These are phyloP conservation scores for Schizotus pectinicornis DNA, from an alignment of 2,888 invertebrate genomes.

Conservation along the genomic window DNA sequence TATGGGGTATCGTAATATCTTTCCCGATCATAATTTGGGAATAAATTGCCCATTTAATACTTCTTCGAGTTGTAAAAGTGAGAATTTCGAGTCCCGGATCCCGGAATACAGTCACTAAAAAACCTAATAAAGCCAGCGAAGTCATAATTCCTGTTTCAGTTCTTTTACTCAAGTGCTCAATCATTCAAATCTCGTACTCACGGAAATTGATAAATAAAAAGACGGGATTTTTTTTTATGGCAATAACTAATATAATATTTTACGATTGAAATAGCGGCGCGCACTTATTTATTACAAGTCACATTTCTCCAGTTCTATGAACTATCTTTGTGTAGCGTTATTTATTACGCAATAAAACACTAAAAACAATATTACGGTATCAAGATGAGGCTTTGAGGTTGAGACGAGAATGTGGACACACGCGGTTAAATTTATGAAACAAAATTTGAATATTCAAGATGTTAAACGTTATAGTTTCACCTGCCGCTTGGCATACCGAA, in stretches of 20 bases:
- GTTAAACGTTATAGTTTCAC: slow-evolving; percentile 18
- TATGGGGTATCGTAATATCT: slow-evolving; percentile 17
- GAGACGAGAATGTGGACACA: slow-evolving; percentile 21
- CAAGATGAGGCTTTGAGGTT: slow-evolving; percentile 10
- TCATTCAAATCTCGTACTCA: background rate
- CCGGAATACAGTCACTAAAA: too few relatives aligned
- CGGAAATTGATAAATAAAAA: slow-evolving; percentile 12
- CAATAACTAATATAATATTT: slow-evolving; percentile 10
- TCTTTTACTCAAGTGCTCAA: too few relatives aligned
- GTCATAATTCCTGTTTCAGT: too few relatives aligned
- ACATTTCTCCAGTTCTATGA: slow-evolving; percentile 15
- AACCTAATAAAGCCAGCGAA: too few relatives aligned
- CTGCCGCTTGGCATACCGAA: slow-evolving; percentile 10
- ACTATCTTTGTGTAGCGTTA: slow-evolving; percentile 17
- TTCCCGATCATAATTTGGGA: slow-evolving; percentile 18
- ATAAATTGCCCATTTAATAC: slow-evolving; percentile 23
- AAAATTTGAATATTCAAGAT: slow-evolving; percentile 24
- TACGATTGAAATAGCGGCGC: slow-evolving; percentile 7
- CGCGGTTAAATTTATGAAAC: slow-evolving; percentile 18
- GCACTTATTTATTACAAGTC: slow-evolving; percentile 6
- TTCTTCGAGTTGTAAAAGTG: slow-evolving; percentile 9
- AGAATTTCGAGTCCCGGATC: too few relatives aligned
- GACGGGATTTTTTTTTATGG: slow-evolving; percentile 4
- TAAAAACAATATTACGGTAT: slow-evolving; percentile 20
- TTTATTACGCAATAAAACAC: slow-evolving; percentile 26